Conservation (phyloP, 1,140 invertebrate genomes). For the Rhynchophorus ferrugineus region DNA sequence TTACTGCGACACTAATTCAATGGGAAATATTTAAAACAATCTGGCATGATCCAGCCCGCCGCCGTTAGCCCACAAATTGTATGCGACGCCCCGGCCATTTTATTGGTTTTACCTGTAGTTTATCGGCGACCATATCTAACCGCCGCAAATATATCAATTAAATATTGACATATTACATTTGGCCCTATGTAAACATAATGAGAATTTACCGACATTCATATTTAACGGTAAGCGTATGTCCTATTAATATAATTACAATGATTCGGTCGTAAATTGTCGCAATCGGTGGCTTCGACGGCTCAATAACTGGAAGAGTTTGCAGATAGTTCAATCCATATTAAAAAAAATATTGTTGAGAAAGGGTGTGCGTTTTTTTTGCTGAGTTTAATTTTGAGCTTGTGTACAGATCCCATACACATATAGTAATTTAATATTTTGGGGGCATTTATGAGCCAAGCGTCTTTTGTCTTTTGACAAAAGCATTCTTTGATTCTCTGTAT, state of each 20-base stretch:
- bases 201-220: conserved; percentile 26
- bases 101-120: conserved; percentile 25
- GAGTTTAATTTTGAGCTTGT: too few relatives aligned
- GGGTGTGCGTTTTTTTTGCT: too few relatives aligned
- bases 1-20: not conserved
- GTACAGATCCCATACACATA: too few relatives aligned
- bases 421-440: too few relatives aligned
- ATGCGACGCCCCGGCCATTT: conserved; percentile 5
- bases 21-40: not conserved
- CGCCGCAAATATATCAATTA: conserved; percentile 25
- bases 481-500: too few relatives aligned
- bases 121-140: conserved; percentile 19
- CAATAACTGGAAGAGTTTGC: too few relatives aligned
- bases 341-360: too few relatives aligned
- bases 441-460: too few relatives aligned
- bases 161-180: conserved; percentile 31
- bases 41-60: not conserved
- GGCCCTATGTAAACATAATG: conserved; percentile 28
- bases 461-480: too few relatives aligned
- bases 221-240: conserved; percentile 16
- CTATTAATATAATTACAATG: conserved; percentile 26
- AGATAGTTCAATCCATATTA: too few relatives aligned
- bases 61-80: not conserved
- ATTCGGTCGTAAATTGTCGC: conserved; percentile 13
- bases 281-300: not conserved